These are phyloP conservation scores for Syndactyla subalaris DNA, from an alignment of 2,797 vertebrate genomes.

Conservation along the genomic window DNA sequence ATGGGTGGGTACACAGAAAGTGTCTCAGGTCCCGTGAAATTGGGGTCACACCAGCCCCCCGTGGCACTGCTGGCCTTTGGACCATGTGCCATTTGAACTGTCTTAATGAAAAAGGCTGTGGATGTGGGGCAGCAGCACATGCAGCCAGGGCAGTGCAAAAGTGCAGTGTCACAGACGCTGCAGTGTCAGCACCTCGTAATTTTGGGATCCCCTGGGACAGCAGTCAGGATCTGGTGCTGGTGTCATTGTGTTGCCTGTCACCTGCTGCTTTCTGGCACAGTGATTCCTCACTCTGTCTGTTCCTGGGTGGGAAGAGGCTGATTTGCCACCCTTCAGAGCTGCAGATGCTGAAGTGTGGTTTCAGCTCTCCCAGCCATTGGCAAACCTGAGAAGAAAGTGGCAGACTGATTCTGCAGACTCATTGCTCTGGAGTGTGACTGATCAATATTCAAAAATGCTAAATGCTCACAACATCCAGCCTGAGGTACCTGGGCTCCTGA, in stretches of 20 bases:
- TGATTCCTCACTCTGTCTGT: rapidly evolving
- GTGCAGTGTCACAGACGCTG: background rate
- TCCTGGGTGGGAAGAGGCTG: background rate
- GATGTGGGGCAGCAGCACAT: background rate
- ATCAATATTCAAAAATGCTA: background rate
- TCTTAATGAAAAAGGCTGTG: rapidly evolving
- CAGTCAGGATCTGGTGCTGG: rapidly evolving
- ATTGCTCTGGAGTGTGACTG: background rate
- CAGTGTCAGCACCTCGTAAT: background rate
- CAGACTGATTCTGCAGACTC: background rate
- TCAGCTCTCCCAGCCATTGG: background rate
- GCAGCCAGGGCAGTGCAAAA: rapidly evolving
- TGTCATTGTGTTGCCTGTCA: background rate
- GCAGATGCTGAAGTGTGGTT: background rate
- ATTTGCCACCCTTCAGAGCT: background rate
- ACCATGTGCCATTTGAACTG: rapidly evolving
- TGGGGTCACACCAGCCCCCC: rapidly evolving
- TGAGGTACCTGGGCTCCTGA: background rate
- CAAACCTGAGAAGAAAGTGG: background rate
- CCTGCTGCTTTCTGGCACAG: background rate
- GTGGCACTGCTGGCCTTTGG: background rate
- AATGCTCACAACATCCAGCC: background rate
- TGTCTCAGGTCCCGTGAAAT: background rate
- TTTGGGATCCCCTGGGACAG: background rate
- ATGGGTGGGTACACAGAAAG: too few relatives aligned